These are phyloP conservation scores for human (Homo sapiens) DNA, from an alignment of 2,113 vertebrate genomes.

Conservation along the genomic window DNA sequence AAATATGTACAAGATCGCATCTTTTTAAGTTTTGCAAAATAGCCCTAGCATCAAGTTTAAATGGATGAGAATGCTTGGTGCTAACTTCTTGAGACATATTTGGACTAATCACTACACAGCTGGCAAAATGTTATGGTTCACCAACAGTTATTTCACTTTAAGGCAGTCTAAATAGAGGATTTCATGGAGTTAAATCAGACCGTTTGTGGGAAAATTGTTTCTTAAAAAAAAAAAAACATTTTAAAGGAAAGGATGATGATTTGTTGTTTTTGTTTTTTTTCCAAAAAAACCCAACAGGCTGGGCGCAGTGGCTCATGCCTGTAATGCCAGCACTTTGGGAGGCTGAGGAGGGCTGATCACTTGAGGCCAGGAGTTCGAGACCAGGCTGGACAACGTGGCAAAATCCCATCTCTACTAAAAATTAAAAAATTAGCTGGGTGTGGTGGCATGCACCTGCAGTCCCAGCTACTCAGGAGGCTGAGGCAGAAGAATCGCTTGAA, in stretches of 20 bases:
- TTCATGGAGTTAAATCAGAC: conserved; percentile 15
- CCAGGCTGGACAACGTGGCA: no score
- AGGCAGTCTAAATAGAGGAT: conserved; percentile 21
- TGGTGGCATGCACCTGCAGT: no score
- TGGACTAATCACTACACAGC: conserved; percentile 9
- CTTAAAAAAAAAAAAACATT: conserved; percentile 43
- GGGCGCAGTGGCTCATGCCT: no score
- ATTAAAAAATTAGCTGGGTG: no score
- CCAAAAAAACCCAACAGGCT: no score
- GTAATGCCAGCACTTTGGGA: no score
- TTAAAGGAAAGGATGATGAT: background rate
- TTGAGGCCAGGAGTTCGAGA: no score
- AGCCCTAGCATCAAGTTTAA: conserved; percentile 51
- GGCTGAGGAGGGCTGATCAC: no score
- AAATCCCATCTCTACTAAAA: no score
- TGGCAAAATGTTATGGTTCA: background rate
- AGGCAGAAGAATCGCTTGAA: no score
- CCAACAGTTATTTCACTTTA: conserved; percentile 5
- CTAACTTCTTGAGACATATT: conserved; percentile 11
- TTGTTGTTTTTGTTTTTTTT: rapidly evolving
- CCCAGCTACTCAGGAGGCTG: no score
- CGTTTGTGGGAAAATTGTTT: background rate
- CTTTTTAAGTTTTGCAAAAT: conserved; percentile 18
- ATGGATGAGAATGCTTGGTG: conserved; percentile 19
- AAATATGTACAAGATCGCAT: conserved; percentile 57